Base-by-base conservation (phyloP, 2,113 vertebrate genomes). In the Scophthalmus maximus region DNA sequence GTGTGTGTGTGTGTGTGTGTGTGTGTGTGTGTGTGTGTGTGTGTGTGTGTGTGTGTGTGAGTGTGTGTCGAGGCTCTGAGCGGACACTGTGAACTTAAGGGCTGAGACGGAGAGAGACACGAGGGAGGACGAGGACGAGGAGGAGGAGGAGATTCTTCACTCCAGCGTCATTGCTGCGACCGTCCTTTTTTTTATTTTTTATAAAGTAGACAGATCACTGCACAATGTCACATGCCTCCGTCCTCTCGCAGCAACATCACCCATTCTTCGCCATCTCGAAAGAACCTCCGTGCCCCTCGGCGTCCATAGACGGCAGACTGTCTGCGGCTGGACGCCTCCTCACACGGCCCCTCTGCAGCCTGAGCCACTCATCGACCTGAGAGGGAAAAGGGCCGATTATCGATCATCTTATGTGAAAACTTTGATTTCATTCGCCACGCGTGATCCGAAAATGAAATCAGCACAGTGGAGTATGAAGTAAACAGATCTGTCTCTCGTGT, bases 191-290 rank as follows among this genome's bases (percentile, higher is more conserved):
- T 79, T 69, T 66, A 65, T 85, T 57, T 86, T 80, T 84, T 81
- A 67, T 66, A 66, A 53, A 56, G 40, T 67, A 71, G 68, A 87
- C 79, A 79, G 78, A 84, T 91, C 77, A 78, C 82, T 87, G 83
- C 88, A 73, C 73, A 83, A 73, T 56, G 66, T 68, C 46, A 51
- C 75, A 76, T 46, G 66, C 76, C 73, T 78, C 73, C 76, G 61
- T 88, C 75, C 71, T 82, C 81, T 73, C 72, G 49, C 73, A 84
- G 38, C 68, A 70, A 64, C 62, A 83, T 58, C 83, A 70, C 40
- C 66, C 69, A 62, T 56, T 76, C 63, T 47, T 81, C 20, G 32
- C 49, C 55, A 55, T 68, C 59, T 51, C 27, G 69, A n/a, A n/a
- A n/a, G n/a, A n/a, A n/a, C 56, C 50, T 70, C 58, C 32, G 55